Evolutionary conservation across 2,797 vertebrate species (phyloP), one percentile per base, ranked within the genome.

Genomic region (Scarus forsteni): DNA sequence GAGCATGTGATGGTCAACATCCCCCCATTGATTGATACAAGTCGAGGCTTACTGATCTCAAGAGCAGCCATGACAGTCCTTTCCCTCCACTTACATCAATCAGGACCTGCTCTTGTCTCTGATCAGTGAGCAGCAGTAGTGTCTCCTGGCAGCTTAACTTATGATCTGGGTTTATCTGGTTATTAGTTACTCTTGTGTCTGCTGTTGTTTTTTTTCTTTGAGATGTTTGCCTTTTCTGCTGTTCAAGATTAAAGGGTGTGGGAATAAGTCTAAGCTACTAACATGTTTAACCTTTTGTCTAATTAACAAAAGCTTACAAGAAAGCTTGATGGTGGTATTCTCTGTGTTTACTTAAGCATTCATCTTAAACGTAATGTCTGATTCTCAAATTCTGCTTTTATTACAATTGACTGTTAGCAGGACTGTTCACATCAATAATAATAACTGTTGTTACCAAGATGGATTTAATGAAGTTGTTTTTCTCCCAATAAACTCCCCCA

Each of bases 51-150:
- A 90, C 84, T 72, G 80, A 83, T 81, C 88, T 85, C 79, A 81
- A 86, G 81, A 85, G 86, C 67, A 77, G 77, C 85, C 79, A 77
- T 86, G 89, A 92, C 91, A 89, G 86, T 70, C 86, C 89, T 89
- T 92, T 91, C 90, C 88, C 84, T 85, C 83, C 83, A 85, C 79
- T 65, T 85, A 84, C 84, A 82, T 80, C 13, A 46, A 12, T 6
- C 12, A 7, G 10, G 3, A n/a, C 46, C 45, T 48, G n/a, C 46
- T 76, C 80, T 70, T 51, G 60, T 82, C 85, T 59, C 84, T 89
- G 90, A 92, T 90, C 89, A 92, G 90, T 90, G 89, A 83, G 75
- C 68, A 75, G 70, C 46, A 48, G 12, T 10, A 7, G 48, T 10
- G 49, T 76, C 59, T 69, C 18, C 42, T 15, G 48, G 52, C 63